A percentile compares a stretch with the other conserved stretches of the same genome.
Evolutionary conservation across 1,140 invertebrate species (phyloP).

Genomic region (Theocolax elegans): DNA sequence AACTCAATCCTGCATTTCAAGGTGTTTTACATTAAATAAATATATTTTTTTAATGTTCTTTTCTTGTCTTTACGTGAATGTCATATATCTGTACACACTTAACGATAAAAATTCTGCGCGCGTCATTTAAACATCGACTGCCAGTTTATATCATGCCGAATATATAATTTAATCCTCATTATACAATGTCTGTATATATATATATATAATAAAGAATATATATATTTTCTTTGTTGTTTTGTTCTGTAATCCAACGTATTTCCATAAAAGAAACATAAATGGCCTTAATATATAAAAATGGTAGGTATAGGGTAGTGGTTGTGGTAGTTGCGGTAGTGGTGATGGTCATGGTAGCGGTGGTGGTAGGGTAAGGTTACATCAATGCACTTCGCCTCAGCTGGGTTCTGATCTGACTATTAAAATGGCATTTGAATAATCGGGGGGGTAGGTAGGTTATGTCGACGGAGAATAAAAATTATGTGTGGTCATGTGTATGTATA

Average conservation of each 20-base stretch:
- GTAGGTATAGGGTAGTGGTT: neutral
- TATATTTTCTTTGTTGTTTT: neutral
- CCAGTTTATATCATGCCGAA: slow-evolving; percentile 23
- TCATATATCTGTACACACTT: neutral
- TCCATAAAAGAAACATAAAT: neutral
- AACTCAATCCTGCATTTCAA: slow-evolving; percentile 13
- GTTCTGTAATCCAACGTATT: neutral
- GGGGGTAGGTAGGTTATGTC: neutral
- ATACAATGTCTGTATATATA: too few species aligned
- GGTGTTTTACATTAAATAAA: slow-evolving; percentile 12
- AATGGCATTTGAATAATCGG: slow-evolving; percentile 12
- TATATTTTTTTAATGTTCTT: neutral
- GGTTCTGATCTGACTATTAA: slow-evolving; percentile 11
- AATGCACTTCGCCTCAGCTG: neutral
- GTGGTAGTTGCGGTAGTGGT: too few species aligned
- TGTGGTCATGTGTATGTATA: too few species aligned
- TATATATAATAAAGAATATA: too few species aligned
- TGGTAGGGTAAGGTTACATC: neutral
- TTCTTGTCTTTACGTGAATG: neutral
- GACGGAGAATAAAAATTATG: too few species aligned
- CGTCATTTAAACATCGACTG: neutral
- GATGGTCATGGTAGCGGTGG: too few species aligned
- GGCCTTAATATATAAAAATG: slow-evolving; percentile 8
- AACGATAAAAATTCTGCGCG: neutral
- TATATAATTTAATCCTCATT: too few species aligned